phyloP scores from a whole-genome alignment of 1,140 invertebrate species.

The Ephestia elutella region DNA sequence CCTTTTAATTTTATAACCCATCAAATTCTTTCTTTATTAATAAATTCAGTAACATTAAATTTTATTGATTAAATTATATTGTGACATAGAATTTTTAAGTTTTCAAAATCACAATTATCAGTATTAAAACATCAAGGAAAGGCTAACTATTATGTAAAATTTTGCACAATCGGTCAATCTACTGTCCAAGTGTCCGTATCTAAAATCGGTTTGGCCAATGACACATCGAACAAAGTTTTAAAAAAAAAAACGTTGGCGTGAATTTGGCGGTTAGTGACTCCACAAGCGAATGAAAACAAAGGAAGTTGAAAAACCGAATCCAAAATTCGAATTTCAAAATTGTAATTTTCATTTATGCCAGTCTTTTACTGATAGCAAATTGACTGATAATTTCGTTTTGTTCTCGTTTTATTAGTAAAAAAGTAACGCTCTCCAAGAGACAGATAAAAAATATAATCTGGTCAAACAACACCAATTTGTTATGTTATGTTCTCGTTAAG shows the following conservation, averaged over 20 bases:
- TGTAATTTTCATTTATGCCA: neutral
- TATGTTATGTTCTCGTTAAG: too few species aligned
- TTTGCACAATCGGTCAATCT: neutral
- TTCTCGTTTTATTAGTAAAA: neutral
- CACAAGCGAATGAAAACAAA: neutral
- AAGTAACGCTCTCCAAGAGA: too few species aligned
- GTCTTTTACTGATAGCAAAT: neutral
- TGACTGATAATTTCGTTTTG: neutral
- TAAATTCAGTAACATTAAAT: too few species aligned
- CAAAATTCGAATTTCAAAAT: neutral
- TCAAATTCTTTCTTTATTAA: too few species aligned
- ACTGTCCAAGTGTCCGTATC: neutral
- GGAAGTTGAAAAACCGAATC: neutral
- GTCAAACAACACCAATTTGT: too few species aligned
- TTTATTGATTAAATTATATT: too few species aligned
- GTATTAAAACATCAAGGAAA: neutral
- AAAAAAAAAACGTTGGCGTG: neutral
- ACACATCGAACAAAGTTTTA: neutral
- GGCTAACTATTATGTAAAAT: neutral
- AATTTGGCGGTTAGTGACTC: neutral
- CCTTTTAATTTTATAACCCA: too few species aligned
- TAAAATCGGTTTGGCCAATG: neutral
- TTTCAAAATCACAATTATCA: neutral
- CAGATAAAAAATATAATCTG: too few species aligned
- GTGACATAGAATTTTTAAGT: neutral